Conservation (phyloP, 2,888 invertebrate genomes). For the Caenorhabditis uteleia region DNA sequence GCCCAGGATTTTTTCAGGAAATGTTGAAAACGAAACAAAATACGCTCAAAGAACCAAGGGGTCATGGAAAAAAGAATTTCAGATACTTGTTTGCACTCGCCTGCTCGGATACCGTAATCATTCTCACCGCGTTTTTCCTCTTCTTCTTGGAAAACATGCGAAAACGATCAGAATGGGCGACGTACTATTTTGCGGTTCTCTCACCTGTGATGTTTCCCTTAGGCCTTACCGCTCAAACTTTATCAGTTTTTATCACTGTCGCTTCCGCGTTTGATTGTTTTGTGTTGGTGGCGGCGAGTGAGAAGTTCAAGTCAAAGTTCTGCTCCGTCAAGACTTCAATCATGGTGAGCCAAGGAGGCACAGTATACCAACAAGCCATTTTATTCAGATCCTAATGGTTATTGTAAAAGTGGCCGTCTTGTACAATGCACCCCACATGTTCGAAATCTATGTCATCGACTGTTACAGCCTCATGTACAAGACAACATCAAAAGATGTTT, state of each 20-base stretch:
- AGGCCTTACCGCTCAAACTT: constrained; percentile 53
- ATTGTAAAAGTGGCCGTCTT: constrained; percentile 14
- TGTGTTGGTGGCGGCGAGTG: constrained; percentile 53
- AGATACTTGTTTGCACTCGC: constrained; percentile 65
- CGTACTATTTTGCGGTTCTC: constrained; percentile 57
- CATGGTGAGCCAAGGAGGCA: too few relatives aligned
- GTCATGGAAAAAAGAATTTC: constrained; percentile 16
- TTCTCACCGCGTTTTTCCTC: constrained; percentile 64
- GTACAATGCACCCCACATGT: constrained; percentile 65
- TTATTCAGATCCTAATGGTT: constrained; percentile 41
- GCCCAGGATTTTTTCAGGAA: neutral
- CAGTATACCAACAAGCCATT: too few relatives aligned
- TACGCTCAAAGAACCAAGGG: too few relatives aligned
- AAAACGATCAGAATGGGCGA: constrained; percentile 53
- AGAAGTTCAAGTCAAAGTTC: constrained; percentile 49
- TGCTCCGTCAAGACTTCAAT: constrained; percentile 55
- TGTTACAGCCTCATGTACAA: constrained; percentile 61
- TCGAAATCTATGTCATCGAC: constrained; percentile 66
- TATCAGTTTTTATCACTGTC: constrained; percentile 63
- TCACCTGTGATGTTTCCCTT: constrained; percentile 65
- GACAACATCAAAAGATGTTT: constrained; percentile 59
- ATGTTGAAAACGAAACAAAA: neutral
- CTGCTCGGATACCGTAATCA: constrained; percentile 57
- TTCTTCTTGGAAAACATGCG: constrained; percentile 66
- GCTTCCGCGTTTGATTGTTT: constrained; percentile 65